Percentiles rank a stretch among this genome's conserved stretches.
Conservation (phyloP, 2,797 vertebrate genomes). For the Clarias fuscus region DNA sequence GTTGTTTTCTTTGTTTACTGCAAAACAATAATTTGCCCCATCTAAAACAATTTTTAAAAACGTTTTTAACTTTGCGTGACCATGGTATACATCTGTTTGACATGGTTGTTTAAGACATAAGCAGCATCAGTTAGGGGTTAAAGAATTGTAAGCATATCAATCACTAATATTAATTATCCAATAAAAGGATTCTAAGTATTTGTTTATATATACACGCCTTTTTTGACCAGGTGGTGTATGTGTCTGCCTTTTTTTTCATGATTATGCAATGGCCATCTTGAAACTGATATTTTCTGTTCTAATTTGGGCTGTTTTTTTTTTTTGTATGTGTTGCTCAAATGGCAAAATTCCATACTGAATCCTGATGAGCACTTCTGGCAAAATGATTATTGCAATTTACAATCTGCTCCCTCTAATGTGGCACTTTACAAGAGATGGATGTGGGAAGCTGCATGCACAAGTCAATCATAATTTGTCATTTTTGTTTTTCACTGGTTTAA, state of each 20-base stretch:
- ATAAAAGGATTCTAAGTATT: too few relatives aligned
- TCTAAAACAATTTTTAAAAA: too few relatives aligned
- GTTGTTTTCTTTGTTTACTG: too few relatives aligned
- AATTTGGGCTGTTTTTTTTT: background rate
- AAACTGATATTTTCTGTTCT: background rate
- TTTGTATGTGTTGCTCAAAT: background rate
- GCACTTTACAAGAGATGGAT: background rate
- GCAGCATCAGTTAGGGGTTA: too few relatives aligned
- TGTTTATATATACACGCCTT: too few relatives aligned
- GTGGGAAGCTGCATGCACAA: background rate
- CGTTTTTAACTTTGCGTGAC: too few relatives aligned
- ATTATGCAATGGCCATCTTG: background rate
- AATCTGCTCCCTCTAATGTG: background rate
- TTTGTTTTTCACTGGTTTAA: background rate
- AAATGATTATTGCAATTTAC: background rate
- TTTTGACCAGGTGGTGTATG: too few relatives aligned
- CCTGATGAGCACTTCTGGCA: background rate
- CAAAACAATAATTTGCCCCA: too few relatives aligned
- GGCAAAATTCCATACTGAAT: conserved; percentile 3
- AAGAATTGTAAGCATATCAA: too few relatives aligned
- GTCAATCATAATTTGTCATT: background rate
- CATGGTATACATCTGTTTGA: too few relatives aligned
- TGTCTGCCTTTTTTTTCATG: background rate
- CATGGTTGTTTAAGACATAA: too few relatives aligned
- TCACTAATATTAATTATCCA: too few relatives aligned